A percentile compares a stretch with the other conserved stretches of the same genome.
Evolutionary conservation across 2,888 invertebrate species (phyloP).

Genomic region (Serripes groenlandicus): DNA sequence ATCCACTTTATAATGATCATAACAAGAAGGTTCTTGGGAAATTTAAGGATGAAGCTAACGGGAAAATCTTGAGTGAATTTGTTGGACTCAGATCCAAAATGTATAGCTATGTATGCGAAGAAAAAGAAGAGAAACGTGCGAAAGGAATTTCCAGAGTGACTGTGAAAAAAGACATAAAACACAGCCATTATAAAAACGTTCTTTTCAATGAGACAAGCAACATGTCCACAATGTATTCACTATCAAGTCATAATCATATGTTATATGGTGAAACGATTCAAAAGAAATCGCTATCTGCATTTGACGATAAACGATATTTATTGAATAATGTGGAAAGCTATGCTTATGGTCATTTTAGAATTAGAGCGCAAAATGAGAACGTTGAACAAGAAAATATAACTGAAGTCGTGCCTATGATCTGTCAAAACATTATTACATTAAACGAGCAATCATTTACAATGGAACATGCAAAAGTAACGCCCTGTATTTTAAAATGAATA

Average conservation of each 20-base stretch:
- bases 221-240: constrained; percentile 19
- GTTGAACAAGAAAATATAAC: neutral
- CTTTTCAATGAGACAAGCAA: constrained; percentile 14
- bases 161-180: constrained; percentile 18
- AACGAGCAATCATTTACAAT: neutral
- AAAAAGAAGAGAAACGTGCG: constrained; percentile 5
- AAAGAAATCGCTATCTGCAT: constrained; percentile 33
- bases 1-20: constrained; percentile 65
- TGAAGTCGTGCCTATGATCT: neutral
- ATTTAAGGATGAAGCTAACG: constrained; percentile 81
- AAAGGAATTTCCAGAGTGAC: constrained; percentile 9
- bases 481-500: neutral
- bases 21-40: constrained; percentile 81
- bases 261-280: constrained; percentile 21
- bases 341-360: neutral
- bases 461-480: neutral
- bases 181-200: constrained; percentile 26
- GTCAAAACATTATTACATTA: neutral
- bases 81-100: constrained; percentile 70
- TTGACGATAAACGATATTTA: constrained; percentile 39
- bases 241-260: constrained; percentile 24
- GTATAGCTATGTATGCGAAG: constrained; percentile 32
- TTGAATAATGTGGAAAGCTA: neutral
- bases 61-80: constrained; percentile 72
- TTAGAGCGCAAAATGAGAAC: neutral